These are phyloP conservation scores for Drosophila conformis DNA, from an alignment of 2,888 invertebrate species.

Conservation along the genomic window DNA sequence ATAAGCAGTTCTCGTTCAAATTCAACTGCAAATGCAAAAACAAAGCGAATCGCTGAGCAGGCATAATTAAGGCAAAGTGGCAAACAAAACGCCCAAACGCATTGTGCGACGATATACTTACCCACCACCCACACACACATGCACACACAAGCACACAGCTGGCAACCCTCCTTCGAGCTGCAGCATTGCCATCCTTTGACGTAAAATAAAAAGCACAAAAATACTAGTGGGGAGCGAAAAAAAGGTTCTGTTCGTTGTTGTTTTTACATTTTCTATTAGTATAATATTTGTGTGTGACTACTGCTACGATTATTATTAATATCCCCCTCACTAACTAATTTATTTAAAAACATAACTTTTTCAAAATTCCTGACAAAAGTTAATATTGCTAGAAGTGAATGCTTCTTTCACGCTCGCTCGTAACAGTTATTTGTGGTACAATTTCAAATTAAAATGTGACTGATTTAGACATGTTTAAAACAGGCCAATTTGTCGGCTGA, in stretches of 20 bases:
- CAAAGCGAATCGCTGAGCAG: conserved; percentile 58
- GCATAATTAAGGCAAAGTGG: conserved; percentile 70
- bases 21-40: conserved; percentile 25
- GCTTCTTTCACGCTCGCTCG: not conserved
- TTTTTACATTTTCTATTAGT: not conserved
- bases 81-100: conserved; percentile 66
- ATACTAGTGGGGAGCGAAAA: not conserved
- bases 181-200: conserved; percentile 7
- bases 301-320: not conserved
- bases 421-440: not conserved
- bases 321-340: not conserved
- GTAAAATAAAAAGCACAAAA: conserved; percentile 4
- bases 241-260: not conserved
- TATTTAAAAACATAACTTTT: not conserved
- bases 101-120: conserved; percentile 28
- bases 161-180: conserved; percentile 24
- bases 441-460: not conserved
- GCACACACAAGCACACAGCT: conserved; percentile 1
- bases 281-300: not conserved
- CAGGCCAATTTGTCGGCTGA: not conserved
- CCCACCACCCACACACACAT: conserved; percentile 9
- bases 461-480: not conserved
- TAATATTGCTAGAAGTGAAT: not conserved
- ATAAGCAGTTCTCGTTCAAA: conserved; percentile 40
- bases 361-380: not conserved